Conservation (phyloP, 2,113 vertebrate species). For the Cisticola juncidis region DNA sequence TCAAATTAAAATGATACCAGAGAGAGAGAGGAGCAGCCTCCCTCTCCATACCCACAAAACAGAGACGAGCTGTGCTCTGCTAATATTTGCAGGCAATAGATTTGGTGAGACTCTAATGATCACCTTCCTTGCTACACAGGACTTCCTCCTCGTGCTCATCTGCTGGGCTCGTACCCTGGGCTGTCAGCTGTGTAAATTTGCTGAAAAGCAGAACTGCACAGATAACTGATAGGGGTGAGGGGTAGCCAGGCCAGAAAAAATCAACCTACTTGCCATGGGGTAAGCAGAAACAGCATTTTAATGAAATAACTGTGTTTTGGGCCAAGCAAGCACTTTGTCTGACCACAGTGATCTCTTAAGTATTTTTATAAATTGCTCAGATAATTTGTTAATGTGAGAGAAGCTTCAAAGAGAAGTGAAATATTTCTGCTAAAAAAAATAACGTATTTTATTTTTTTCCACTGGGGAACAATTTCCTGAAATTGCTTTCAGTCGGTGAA, state of each 20-base stretch:
- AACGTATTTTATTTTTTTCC: not conserved
- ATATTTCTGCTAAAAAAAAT: conserved; percentile 4
- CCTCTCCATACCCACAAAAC: not conserved
- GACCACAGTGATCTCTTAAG: not conserved
- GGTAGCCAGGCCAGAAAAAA: not conserved
- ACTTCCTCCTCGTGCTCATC: conserved; percentile 22
- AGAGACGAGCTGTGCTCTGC: not conserved
- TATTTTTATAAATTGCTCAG: not conserved
- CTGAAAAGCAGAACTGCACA: conserved; percentile 62
- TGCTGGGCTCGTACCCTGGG: accelerated
- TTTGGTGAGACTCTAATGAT: conserved; percentile 1
- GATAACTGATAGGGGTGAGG: conserved; percentile 19
- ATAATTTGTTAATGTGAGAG: conserved; percentile 21
- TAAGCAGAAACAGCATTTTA: not conserved
- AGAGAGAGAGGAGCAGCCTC: not conserved
- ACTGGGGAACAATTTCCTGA: conserved; percentile 20
- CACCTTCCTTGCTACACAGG: conserved; percentile 14
- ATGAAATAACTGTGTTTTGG: not conserved
- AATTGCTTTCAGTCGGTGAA: not conserved
- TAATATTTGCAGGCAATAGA: not conserved
- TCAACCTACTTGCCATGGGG: not conserved
- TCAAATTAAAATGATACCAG: not conserved
- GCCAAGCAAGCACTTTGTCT: not conserved
- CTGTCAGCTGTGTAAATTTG: conserved; percentile 48
- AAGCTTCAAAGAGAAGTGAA: conserved; percentile 25